phyloP scores from a whole-genome alignment of 2,113 vertebrate species.

The Corydoras sp. region DNA sequence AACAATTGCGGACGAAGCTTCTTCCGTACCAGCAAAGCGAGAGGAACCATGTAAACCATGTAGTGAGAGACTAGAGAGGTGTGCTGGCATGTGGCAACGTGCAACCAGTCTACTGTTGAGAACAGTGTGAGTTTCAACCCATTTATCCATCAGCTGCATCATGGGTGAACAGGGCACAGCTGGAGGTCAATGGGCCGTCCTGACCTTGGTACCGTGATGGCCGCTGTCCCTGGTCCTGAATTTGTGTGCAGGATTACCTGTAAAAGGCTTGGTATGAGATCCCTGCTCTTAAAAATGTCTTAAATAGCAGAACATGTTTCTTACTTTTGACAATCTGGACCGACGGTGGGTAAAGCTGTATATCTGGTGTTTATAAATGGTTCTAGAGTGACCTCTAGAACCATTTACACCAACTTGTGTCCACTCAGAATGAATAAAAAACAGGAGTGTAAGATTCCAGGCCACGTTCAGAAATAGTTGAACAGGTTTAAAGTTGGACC shows the following conservation, averaged over 20 bases:
- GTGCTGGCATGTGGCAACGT: too few relatives aligned
- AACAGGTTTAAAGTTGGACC: constrained; percentile 3
- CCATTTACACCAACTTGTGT: too few relatives aligned
- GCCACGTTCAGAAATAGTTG: not conserved
- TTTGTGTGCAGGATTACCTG: not conserved
- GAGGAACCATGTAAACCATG: too few relatives aligned
- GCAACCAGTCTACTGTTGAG: not conserved
- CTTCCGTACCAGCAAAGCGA: too few relatives aligned
- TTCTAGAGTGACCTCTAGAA: too few relatives aligned
- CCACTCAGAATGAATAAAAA: too few relatives aligned
- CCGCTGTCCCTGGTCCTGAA: constrained; percentile 31
- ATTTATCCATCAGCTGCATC: not conserved
- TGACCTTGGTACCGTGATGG: not conserved
- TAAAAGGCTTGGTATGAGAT: not conserved
- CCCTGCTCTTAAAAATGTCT: not conserved
- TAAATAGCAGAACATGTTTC: not conserved
- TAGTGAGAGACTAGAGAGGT: too few relatives aligned
- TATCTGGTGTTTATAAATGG: too few relatives aligned
- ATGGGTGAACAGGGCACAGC: not conserved
- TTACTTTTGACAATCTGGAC: not conserved
- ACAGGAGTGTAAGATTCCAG: not conserved
- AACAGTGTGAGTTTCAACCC: not conserved
- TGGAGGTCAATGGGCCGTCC: not conserved
- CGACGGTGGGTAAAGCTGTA: not conserved
- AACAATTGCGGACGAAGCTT: too few relatives aligned